These are phyloP conservation scores for Fragum sueziense DNA, from an alignment of 2,888 invertebrate genomes.

Conservation along the genomic window DNA sequence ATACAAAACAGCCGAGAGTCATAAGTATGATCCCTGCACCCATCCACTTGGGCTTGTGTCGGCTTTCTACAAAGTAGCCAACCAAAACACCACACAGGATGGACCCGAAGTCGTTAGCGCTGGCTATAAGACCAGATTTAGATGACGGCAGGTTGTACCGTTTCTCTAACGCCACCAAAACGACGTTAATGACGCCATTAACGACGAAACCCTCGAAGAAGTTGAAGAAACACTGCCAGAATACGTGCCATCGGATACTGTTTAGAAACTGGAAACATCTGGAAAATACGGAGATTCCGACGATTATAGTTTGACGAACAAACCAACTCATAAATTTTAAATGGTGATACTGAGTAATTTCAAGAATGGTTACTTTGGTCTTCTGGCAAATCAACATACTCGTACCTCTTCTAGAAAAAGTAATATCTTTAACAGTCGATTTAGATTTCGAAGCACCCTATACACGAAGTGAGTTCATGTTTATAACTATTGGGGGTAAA, in stretches of 20 bases:
- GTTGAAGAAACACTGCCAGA: constrained; percentile 66
- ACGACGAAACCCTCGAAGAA: constrained; percentile 69
- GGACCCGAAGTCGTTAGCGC: constrained; percentile 67
- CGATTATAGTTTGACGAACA: too few species aligned
- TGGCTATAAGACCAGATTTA: constrained; percentile 63
- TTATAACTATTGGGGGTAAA: too few species aligned
- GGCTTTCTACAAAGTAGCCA: constrained; percentile 64
- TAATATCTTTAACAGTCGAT: too few species aligned
- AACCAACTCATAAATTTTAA: too few species aligned
- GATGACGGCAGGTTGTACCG: constrained; percentile 64
- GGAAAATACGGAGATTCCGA: too few species aligned
- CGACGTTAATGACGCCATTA: constrained; percentile 69
- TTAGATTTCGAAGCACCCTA: too few species aligned
- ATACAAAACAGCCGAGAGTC: constrained; percentile 65
- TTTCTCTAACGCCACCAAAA: constrained; percentile 66
- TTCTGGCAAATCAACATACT: too few species aligned
- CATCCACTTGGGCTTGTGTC: constrained; percentile 66
- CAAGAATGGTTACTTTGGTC: too few species aligned
- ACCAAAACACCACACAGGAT: constrained; percentile 56
- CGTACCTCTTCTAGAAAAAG: too few species aligned
- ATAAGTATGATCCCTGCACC: constrained; percentile 62
- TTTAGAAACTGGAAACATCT: constrained; percentile 65
- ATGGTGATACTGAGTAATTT: too few species aligned
- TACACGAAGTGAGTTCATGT: too few species aligned
- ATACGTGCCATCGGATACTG: constrained; percentile 60